These are phyloP conservation scores for Melospiza melodia DNA, from an alignment of 2,113 vertebrate genomes.

Conservation along the genomic window DNA sequence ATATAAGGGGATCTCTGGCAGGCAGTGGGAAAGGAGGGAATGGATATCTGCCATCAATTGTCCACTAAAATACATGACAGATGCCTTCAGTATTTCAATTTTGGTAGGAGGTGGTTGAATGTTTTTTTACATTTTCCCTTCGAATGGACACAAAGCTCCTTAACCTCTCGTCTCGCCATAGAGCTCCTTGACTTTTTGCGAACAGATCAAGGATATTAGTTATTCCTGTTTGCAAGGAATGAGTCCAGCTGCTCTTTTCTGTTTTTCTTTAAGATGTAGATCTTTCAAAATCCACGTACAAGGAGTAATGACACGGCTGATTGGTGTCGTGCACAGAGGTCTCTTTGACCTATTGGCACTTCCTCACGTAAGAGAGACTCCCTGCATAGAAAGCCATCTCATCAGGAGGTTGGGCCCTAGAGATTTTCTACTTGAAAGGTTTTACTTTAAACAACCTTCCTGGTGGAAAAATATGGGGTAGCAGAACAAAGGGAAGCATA, in stretches of 20 bases:
- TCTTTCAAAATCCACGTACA: background rate
- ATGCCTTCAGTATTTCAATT: background rate
- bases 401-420: background rate
- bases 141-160: background rate
- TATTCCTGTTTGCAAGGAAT: background rate
- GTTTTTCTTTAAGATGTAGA: background rate
- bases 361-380: background rate
- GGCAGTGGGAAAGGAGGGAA: background rate
- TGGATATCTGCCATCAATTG: background rate
- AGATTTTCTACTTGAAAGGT: background rate
- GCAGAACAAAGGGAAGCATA: background rate
- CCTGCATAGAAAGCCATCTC: constrained; percentile 1
- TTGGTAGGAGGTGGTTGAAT: background rate
- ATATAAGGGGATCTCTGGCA: background rate
- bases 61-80: background rate
- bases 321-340: background rate
- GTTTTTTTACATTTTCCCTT: background rate
- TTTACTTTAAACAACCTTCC: background rate
- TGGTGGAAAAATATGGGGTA: background rate
- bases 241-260: background rate
- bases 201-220: background rate
- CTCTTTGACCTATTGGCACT: constrained; percentile 41
- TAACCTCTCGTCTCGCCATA: background rate
- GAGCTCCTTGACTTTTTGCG: background rate
- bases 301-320: background rate